Conservation (phyloP, 2,888 invertebrate species). For the Cacoxenus indagator region DNA sequence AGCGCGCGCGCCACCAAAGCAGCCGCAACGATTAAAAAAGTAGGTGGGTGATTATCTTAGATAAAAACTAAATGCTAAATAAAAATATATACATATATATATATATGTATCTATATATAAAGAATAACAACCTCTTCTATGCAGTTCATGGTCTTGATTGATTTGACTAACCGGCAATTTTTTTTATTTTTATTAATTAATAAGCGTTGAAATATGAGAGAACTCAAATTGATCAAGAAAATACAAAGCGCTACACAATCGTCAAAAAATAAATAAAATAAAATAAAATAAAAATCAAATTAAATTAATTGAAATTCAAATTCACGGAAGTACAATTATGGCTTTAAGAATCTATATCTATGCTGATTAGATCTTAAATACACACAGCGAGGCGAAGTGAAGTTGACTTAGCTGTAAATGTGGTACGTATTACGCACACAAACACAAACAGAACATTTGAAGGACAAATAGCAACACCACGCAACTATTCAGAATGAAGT, state of each 20-base stretch:
- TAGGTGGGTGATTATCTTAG: slow-evolving; percentile 9
- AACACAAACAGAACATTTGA: slow-evolving; percentile 6
- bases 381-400: neutral
- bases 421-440: neutral
- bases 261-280: neutral
- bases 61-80: slow-evolving; percentile 6
- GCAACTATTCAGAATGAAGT: neutral
- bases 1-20: neutral
- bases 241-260: neutral
- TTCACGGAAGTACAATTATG: slow-evolving; percentile 21
- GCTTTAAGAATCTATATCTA: slow-evolving; percentile 11
- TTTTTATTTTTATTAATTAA: slow-evolving; percentile 3
- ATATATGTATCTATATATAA: neutral
- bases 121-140: neutral
- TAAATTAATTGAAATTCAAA: neutral
- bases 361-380: slow-evolving; percentile 15
- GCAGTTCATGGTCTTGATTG: slow-evolving; percentile 14
- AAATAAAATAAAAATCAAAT: neutral
- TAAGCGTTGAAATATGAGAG: neutral
- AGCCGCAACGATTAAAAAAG: neutral
- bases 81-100: neutral
- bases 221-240: neutral
- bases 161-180: neutral
- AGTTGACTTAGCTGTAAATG: neutral
- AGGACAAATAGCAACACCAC: slow-evolving; percentile 22